Evolutionary conservation across 37 sponge, comb jelly and placozoan species (phyloP).

Genomic region (Dysidea cf. avara): DNA sequence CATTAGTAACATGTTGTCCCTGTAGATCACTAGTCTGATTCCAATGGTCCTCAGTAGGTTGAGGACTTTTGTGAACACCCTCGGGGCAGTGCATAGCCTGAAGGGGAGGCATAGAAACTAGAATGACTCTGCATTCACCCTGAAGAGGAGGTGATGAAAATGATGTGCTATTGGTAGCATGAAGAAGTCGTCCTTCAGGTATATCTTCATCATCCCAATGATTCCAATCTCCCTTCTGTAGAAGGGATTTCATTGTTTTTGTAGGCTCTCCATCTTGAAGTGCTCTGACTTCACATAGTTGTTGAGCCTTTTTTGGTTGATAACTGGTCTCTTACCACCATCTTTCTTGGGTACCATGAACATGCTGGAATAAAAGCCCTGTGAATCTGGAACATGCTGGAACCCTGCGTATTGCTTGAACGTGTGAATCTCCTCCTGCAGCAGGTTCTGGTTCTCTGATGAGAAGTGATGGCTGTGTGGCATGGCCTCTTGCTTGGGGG

Average conservation of each 20-base stretch:
- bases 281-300: no score
- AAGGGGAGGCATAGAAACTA: no score
- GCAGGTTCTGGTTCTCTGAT: no score
- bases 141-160: not conserved
- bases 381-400: not conserved
- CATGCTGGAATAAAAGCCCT: conserved; percentile 7
- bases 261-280: no score
- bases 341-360: no score
- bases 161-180: not conserved
- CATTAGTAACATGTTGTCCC: conserved; percentile 12
- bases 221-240: conserved; percentile 20
- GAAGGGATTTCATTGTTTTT: not conserved
- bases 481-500: no score
- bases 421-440: not conserved
- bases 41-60: conserved; percentile 1
- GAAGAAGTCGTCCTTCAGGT: conserved; percentile 20
- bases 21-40: not conserved
- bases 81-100: no score
- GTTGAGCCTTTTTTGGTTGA: conserved; percentile 23
- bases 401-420: not conserved
- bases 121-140: not conserved
- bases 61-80: conserved; percentile 5
- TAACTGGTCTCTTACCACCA: conserved; percentile 19
- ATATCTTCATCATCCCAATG: conserved; percentile 2
- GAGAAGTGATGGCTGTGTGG: not conserved